phyloP scores from a whole-genome alignment of 2,113 vertebrate species.

The Chroicocephalus ridibundus region DNA sequence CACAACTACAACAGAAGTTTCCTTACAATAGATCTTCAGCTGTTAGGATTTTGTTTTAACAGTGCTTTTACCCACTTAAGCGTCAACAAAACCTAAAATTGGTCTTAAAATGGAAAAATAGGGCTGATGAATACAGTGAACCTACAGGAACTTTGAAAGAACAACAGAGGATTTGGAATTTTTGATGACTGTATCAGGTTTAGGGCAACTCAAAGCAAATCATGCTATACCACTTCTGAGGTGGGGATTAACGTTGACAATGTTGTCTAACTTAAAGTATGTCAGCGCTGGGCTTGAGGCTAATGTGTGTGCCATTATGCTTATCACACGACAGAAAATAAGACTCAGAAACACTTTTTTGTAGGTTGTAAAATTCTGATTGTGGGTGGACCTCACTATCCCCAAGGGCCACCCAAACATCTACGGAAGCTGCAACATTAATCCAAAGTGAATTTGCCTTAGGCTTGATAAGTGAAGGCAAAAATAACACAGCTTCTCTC shows the following conservation, averaged over 20 bases:
- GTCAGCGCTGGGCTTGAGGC: neutral
- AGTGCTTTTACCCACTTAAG: neutral
- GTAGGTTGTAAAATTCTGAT: neutral
- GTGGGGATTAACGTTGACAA: neutral
- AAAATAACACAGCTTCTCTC: neutral
- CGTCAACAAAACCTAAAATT: neutral
- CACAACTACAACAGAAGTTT: neutral
- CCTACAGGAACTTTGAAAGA: neutral
- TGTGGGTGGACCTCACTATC: neutral
- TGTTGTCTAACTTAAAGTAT: neutral
- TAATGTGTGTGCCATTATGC: accelerated
- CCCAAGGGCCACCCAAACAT: neutral
- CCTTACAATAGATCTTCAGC: neutral
- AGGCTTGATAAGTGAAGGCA: neutral
- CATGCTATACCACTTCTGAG: neutral
- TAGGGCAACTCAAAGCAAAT: neutral
- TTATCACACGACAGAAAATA: neutral
- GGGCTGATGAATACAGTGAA: neutral
- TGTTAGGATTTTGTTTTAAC: neutral
- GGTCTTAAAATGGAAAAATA: neutral
- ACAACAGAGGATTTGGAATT: neutral
- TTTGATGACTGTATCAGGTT: neutral
- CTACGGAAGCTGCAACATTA: neutral
- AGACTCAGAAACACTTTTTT: neutral
- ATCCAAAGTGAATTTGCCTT: neutral